phyloP scores from a whole-genome alignment of 1,140 invertebrate species.

The Drosophila carrolli region DNA sequence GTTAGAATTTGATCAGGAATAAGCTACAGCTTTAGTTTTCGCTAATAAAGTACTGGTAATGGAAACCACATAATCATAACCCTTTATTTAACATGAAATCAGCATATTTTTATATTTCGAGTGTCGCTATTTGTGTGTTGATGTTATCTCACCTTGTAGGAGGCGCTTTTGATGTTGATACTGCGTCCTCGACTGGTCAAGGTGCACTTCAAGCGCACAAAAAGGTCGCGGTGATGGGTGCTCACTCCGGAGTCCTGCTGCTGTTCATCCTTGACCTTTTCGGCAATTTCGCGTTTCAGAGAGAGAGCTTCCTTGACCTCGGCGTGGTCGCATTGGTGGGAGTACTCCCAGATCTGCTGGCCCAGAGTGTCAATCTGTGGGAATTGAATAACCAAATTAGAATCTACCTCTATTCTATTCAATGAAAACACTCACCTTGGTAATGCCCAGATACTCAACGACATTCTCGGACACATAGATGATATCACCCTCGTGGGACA shows the following conservation, averaged over 20 bases:
- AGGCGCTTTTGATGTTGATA: slow-evolving; percentile 96
- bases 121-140: too few relatives aligned
- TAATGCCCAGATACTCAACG: slow-evolving; percentile 93
- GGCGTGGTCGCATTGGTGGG: slow-evolving; percentile 97
- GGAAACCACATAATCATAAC: too few relatives aligned
- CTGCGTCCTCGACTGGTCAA: slow-evolving; percentile 95
- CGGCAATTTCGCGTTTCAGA: slow-evolving; percentile 62
- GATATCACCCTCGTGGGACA: slow-evolving; percentile 95
- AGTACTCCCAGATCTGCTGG: slow-evolving; percentile 96
- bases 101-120: too few relatives aligned
- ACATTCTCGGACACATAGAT: slow-evolving; percentile 96
- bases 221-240: slow-evolving; percentile 87
- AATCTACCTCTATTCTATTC: not conserved
- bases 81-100: not conserved
- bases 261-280: slow-evolving; percentile 85
- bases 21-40: too few relatives aligned
- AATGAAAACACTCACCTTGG: slow-evolving; percentile 88
- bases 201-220: slow-evolving; percentile 95
- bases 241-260: slow-evolving; percentile 75
- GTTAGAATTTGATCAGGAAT: not conserved
- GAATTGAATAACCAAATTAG: not conserved
- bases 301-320: slow-evolving; percentile 93
- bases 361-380: slow-evolving; percentile 96
- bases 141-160: slow-evolving; percentile 91
- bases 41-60: too few relatives aligned